A percentile compares a stretch with the other conserved stretches of the same genome.
Conservation (phyloP, 2,113 vertebrate species). For the Telmatochromis brichardi region DNA sequence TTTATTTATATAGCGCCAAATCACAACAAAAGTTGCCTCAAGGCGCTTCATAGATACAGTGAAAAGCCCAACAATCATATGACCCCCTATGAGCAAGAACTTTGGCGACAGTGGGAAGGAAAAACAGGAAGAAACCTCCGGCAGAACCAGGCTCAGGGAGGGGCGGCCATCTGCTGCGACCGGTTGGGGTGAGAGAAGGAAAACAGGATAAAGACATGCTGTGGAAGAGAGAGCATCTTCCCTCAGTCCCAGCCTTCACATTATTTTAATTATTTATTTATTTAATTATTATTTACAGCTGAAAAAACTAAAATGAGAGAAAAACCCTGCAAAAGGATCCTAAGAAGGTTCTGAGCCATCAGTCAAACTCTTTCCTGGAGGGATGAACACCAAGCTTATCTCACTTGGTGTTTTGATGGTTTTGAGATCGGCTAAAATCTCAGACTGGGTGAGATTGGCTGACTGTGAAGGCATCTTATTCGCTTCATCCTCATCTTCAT, state of each 20-base stretch:
- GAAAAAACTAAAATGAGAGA: not conserved
- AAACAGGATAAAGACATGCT: too few species aligned
- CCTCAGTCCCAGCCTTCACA: not conserved
- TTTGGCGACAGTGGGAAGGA: too few species aligned
- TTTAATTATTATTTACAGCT: not conserved
- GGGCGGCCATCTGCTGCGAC: too few species aligned
- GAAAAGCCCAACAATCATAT: too few species aligned
- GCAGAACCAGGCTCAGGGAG: too few species aligned
- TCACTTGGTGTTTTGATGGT: not conserved
- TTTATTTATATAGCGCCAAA: too few species aligned
- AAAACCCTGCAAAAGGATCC: not conserved
- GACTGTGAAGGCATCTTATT: not conserved
- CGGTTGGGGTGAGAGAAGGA: too few species aligned
- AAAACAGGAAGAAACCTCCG: too few species aligned
- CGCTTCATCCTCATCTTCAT: not conserved
- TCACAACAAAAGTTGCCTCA: too few species aligned
- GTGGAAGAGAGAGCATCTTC: not conserved
- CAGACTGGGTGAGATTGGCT: not conserved
- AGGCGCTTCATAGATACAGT: too few species aligned
- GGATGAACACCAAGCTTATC: not conserved
- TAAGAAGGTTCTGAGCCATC: not conserved
- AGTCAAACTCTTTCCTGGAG: not conserved
- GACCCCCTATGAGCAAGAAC: too few species aligned
- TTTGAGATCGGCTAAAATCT: not conserved
- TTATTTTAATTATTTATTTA: not conserved